A percentile compares a stretch with the other conserved stretches of the same genome.
These are phyloP conservation scores for Neoseiulus cucumeris DNA, from an alignment of 1,140 invertebrate species.

Conservation along the genomic window DNA sequence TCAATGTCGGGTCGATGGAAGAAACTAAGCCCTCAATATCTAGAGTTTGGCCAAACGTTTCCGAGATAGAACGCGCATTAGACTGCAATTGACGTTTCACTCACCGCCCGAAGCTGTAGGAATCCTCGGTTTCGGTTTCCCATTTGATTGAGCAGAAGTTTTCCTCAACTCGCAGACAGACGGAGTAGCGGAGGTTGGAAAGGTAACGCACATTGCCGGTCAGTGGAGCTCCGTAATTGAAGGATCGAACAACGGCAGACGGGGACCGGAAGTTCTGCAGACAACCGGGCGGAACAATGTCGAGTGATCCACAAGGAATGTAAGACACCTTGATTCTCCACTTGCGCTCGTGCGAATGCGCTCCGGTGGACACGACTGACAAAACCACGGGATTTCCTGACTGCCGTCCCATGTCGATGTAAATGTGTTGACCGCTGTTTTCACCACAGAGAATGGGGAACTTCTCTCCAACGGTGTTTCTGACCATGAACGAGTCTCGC, in stretches of 20 bases:
- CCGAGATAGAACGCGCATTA: neutral
- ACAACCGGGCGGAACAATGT: conserved; percentile 23
- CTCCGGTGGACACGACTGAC: conserved; percentile 20
- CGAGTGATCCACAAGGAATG: conserved; percentile 46
- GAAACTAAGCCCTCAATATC: neutral
- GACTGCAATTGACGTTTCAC: no score
- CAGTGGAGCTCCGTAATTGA: conserved; percentile 10
- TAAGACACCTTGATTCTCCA: conserved; percentile 37
- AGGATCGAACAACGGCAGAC: neutral
- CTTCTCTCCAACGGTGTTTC: conserved; percentile 38
- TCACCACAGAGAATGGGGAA: conserved; percentile 52
- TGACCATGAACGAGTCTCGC: conserved; percentile 47
- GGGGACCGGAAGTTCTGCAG: conserved; percentile 19
- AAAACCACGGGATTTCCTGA: conserved; percentile 41
- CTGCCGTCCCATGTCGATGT: conserved; percentile 47
- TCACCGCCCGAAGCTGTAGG: conserved; percentile 20
- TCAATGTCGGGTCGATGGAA: neutral
- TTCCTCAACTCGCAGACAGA: conserved; percentile 57
- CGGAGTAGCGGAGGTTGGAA: conserved; percentile 68
- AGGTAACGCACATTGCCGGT: conserved; percentile 43
- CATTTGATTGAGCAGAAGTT: conserved; percentile 58
- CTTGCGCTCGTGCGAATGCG: conserved; percentile 18
- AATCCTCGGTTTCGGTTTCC: conserved; percentile 20
- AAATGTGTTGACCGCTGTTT: conserved; percentile 56
- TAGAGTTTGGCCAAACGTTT: neutral